A percentile compares a stretch with the other conserved stretches of the same genome.
Evolutionary conservation across 2,888 invertebrate genomes (phyloP).

Genomic region (Aphidoletes aphidimyza): DNA sequence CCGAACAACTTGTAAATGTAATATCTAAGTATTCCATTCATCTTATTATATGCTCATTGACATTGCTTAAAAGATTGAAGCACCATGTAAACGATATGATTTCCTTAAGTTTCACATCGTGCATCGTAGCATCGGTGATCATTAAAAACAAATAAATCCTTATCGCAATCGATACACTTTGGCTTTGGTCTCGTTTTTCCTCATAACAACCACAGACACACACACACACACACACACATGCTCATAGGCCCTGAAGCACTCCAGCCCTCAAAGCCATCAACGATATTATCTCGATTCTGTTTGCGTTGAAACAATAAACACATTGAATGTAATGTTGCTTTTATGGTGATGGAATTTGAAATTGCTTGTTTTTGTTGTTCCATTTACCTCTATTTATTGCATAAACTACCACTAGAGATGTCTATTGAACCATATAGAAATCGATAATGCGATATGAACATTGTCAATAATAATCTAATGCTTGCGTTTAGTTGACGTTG

Average conservation of each 20-base stretch:
- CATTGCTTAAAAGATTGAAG: constrained; percentile 31
- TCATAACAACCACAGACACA: too few relatives aligned
- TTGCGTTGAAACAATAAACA: constrained; percentile 44
- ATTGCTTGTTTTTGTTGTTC: constrained; percentile 45
- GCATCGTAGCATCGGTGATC: not conserved
- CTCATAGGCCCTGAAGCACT: too few relatives aligned
- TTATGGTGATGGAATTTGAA: constrained; percentile 45
- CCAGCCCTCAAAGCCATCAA: not conserved
- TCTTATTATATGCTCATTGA: not conserved
- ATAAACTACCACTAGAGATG: constrained; percentile 11
- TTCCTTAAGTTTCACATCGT: not conserved
- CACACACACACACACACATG: too few relatives aligned
- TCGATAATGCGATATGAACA: constrained; percentile 51
- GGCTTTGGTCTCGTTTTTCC: not conserved
- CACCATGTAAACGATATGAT: constrained; percentile 34
- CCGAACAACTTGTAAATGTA: too few relatives aligned
- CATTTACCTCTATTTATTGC: not conserved
- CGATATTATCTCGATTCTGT: constrained; percentile 18
- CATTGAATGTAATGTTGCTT: constrained; percentile 49
- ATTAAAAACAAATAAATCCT: constrained; percentile 39
- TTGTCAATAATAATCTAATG: constrained; percentile 38
- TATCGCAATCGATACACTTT: not conserved
- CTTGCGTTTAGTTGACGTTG: constrained; percentile 10
- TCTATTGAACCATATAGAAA: constrained; percentile 36
- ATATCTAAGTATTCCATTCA: not conserved